These are phyloP conservation scores for Geotrypetes seraphini DNA, from an alignment of 2,797 vertebrate species.

Conservation along the genomic window DNA sequence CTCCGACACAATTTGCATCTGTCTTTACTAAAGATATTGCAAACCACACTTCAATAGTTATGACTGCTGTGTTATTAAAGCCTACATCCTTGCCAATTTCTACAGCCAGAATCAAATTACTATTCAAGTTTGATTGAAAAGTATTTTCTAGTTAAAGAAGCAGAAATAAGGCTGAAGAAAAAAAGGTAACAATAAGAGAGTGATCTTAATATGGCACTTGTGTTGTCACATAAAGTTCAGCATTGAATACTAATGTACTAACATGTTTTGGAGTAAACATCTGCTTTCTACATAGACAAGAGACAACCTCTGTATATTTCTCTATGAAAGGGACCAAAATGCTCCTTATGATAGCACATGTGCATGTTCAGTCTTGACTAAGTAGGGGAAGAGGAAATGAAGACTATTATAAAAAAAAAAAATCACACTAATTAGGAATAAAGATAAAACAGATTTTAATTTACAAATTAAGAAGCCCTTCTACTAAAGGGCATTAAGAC, in stretches of 20 bases:
- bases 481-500: too few species aligned
- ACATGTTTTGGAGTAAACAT: constrained; percentile 38
- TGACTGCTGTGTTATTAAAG: constrained; percentile 10
- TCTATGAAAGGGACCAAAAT: constrained; percentile 6
- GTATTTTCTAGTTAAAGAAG: constrained; percentile 20
- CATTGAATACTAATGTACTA: constrained; percentile 33
- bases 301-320: constrained; percentile 1
- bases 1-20: background rate
- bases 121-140: constrained; percentile 20
- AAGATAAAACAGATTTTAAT: too few species aligned
- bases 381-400: too few species aligned
- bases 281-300: constrained; percentile 18
- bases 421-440: too few species aligned
- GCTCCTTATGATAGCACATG: background rate
- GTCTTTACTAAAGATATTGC: constrained; percentile 1
- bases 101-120: constrained; percentile 8
- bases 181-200: constrained; percentile 33
- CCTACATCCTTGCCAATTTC: background rate
- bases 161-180: constrained; percentile 29
- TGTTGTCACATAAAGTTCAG: constrained; percentile 23
- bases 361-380: too few species aligned
- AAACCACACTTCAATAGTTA: constrained; percentile 6
- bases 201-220: constrained; percentile 31
- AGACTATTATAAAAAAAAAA: too few species aligned
- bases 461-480: constrained; percentile 36